Base-by-base conservation (phyloP, 2,888 invertebrate species). In the Spodoptera picta region DNA sequence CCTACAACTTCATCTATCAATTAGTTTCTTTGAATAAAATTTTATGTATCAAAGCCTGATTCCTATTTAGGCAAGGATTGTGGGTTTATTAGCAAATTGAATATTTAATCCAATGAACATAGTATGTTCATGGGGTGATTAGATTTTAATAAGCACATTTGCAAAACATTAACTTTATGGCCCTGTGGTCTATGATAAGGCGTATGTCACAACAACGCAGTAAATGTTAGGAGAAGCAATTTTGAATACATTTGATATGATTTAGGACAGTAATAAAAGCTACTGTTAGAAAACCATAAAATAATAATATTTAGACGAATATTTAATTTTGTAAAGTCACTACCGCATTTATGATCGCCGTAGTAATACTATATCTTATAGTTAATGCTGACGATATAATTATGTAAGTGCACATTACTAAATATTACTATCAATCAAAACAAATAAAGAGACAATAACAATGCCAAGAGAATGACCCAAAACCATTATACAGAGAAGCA, bases 21-120 rank as follows among this genome's bases (percentile, higher is more conserved):
- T 77, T 64, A 53, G 69, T 44, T 65, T 73, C 68, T 74, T 78
- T 77, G 68, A 76, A 76, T 61, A 41, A 50, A 23, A 63, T 65
- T 65, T 71, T 64, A 63, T 65, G 60, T 66, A 65, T 68, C 41
- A 53, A 71, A 48, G 44, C 31, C 55, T 12, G 42, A 56, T 63
- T 59, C 65, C 46, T 65, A 55, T 71, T 76, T 69, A 49, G 71
- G 59, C 47, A 52, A 3, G 42, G 6, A 55, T 73, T 60, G 66
- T 69, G 61, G 60, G 65, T 67, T 73, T 74, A 71, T 71, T 44
- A 54, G 47, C 44, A 54, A 72, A 67, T 75, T 53, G 23, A 57
- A 59, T 58, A 24, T 47, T 58, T 45, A 59, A 61, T 50, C 19
- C 52, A 59, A 65, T 41, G 46, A 23, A 54, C 19, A 45, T 68